Percentiles rank a stretch among this genome's conserved stretches.
Evolutionary conservation across 2,797 vertebrate species (phyloP).

Genomic region (Bothrops alternatus): DNA sequence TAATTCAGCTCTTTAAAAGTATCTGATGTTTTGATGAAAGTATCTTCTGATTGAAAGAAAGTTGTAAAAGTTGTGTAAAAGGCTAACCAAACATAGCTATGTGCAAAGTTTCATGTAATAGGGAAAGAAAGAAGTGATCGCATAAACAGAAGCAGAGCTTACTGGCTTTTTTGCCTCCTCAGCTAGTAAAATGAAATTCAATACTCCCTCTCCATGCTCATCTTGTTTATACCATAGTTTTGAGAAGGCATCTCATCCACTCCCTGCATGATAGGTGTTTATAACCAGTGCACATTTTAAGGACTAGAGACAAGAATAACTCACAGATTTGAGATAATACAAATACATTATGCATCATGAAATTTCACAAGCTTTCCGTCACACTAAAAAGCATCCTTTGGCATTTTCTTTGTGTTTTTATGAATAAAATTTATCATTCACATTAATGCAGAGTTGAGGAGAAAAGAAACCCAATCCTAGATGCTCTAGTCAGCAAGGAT

Average conservation of each 20-base stretch:
- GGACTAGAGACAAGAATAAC: slow-evolving; percentile 15
- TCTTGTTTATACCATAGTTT: slow-evolving; percentile 6
- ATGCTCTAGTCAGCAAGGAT: neutral
- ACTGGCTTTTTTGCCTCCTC: slow-evolving; percentile 1
- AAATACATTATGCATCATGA: neutral
- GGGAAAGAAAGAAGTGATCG: neutral
- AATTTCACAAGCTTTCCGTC: slow-evolving; percentile 1
- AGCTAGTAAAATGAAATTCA: slow-evolving; percentile 20
- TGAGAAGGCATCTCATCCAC: slow-evolving; percentile 8
- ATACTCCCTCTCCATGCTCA: slow-evolving; percentile 4
- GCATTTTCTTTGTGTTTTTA: neutral
- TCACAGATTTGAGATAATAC: slow-evolving; percentile 15
- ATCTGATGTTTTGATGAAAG: slow-evolving; percentile 4
- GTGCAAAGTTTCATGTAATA: neutral
- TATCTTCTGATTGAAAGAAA: slow-evolving; percentile 9
- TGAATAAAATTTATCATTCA: neutral
- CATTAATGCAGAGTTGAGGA: neutral
- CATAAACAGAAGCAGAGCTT: neutral
- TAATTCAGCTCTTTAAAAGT: neutral
- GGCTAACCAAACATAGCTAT: neutral
- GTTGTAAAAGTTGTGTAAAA: neutral
- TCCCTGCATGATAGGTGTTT: neutral
- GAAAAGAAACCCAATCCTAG: neutral
- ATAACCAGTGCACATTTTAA: slow-evolving; percentile 13
- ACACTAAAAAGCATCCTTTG: neutral